Evolutionary conservation across 2,888 invertebrate genomes (phyloP), one percentile per base, ranked within the genome.

Genomic region (Leucozona laternaria): DNA sequence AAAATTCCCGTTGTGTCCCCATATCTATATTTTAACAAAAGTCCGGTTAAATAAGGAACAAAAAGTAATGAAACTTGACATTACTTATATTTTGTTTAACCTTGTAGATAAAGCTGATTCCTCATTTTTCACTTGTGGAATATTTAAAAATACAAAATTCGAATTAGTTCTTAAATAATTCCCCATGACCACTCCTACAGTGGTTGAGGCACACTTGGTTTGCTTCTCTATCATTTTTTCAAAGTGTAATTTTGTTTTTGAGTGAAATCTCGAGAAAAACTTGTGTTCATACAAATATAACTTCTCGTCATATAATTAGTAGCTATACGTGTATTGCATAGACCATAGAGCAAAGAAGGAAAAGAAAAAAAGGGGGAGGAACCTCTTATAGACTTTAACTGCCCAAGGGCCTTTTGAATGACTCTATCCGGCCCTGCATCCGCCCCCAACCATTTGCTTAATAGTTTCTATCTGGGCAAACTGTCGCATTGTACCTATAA

Each of bases 371-470:
- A 60, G n/a, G 7, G 10, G 37, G 37, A 60, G 22, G 15, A 60
- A 20, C 4, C 40, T 60, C 22, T n/a, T 34, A 34, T 0, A 31
- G 57, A 58, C 17, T 37, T 60, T 60, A 37, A 60, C 25, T 37
- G 37, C 60, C 22, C 22, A 60, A 40, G 17, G 40, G 60, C 60
- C 60, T 60, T 25, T 22, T 22, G 15, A 60, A 60, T 40, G 22
- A 8, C 60, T 40, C 13, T 40, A 60, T 60, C 60, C 60, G 60
- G 60, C 60, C 40, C 22, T 60, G 60, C 37, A 45, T 31, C 84
- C 79, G 58, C 71, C 79, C 37, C 15, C 50, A 68, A 37, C 64
- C 72, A 72, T 62, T 80, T 72, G 55, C 37, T 62, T 77, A 77
- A 80, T 77, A 77, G 76, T 85, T 58, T 64, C 43, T 45, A 13